These are phyloP conservation scores for Rhyacophila brunnea DNA, from an alignment of 1,140 invertebrate genomes.

Conservation along the genomic window DNA sequence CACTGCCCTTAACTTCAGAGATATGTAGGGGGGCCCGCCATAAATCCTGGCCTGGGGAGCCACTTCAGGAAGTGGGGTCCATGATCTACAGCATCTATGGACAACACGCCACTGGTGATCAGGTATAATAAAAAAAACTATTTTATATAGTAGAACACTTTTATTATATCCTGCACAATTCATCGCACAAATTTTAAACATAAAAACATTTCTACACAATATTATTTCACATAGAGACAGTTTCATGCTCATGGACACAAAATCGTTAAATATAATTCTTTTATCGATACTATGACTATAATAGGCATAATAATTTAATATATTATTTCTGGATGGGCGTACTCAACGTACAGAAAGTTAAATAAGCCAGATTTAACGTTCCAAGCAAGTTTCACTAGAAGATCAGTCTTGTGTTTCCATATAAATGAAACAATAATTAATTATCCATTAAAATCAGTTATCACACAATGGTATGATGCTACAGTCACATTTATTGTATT, in stretches of 20 bases:
- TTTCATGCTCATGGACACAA: conserved; percentile 27
- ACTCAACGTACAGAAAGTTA: conserved; percentile 31
- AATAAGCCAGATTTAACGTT: conserved; percentile 26
- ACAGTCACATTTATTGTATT: conserved; percentile 17
- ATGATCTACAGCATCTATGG: too few relatives aligned
- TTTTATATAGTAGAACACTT: conserved; percentile 32
- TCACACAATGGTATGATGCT: conserved; percentile 30
- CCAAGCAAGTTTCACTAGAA: conserved; percentile 33
- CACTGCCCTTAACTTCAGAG: too few relatives aligned
- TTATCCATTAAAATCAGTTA: conserved; percentile 31
- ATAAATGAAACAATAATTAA: conserved; percentile 25
- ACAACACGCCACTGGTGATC: too few relatives aligned
- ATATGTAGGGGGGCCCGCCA: too few relatives aligned
- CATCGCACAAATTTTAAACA: conserved; percentile 27
- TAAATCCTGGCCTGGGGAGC: too few relatives aligned
- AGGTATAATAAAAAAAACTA: conserved; percentile 7
- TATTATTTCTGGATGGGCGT: conserved; percentile 27
- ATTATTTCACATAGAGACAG: conserved; percentile 12
- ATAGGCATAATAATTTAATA: conserved; percentile 30
- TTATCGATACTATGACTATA: conserved; percentile 12
- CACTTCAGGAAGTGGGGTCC: too few relatives aligned
- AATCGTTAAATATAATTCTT: conserved; percentile 21
- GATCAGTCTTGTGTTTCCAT: conserved; percentile 36
- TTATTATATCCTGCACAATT: conserved; percentile 34
- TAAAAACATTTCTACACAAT: conserved; percentile 26